These are phyloP conservation scores for Vulpes vulpes DNA, from an alignment of 2,113 vertebrate genomes.

Conservation along the genomic window DNA sequence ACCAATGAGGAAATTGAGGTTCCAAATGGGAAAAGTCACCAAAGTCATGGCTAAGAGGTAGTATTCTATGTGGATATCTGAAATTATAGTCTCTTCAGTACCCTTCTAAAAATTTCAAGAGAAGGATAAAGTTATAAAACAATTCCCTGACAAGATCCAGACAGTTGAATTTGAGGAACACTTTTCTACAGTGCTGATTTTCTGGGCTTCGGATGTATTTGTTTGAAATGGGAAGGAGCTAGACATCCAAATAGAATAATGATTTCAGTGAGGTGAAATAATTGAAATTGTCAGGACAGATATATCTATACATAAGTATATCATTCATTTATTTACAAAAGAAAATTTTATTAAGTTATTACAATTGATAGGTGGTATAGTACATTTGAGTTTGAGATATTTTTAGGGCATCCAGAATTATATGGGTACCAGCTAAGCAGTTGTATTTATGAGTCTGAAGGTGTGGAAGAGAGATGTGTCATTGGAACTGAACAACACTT, in stretches of 20 bases:
- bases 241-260: not conserved
- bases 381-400: not conserved
- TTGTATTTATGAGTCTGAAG: not conserved
- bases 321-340: not conserved
- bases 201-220: not conserved
- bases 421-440: not conserved
- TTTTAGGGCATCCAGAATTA: not conserved
- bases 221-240: not conserved
- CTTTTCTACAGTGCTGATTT: not conserved
- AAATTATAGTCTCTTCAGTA: not conserved
- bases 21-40: not conserved
- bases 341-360: not conserved
- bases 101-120: not conserved
- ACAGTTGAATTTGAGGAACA: not conserved
- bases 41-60: not conserved
- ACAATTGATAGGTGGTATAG: not conserved
- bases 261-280: slow-evolving; percentile 18
- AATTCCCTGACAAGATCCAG: not conserved
- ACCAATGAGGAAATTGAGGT: not conserved
- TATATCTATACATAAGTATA: not conserved
- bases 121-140: not conserved
- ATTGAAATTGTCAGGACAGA: not conserved
- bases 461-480: not conserved
- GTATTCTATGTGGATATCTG: not conserved
- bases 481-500: not conserved